Base-by-base conservation (phyloP, 1,140 invertebrate species). In the Planococcus citri region DNA sequence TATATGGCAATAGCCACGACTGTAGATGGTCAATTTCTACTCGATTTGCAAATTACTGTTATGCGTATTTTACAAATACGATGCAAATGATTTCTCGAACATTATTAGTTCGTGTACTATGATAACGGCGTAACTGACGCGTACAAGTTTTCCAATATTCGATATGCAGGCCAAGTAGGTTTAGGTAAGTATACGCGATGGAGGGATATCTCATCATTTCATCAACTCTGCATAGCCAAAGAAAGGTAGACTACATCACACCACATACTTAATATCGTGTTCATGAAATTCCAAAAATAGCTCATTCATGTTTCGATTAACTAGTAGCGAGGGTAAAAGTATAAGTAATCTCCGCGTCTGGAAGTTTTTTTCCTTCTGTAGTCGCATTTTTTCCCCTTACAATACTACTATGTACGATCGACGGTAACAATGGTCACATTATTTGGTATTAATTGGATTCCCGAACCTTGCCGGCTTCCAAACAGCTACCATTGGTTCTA, bases 381-480 rank as follows among this genome's bases (percentile, higher is more conserved):
- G 17, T 51, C 41, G 41, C 41, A 51, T 51, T 51, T 51, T 51
- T 51, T 51, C n/a, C 10, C 41, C n/a, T 51, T 51, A 51, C 41
- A 51, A 51, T 51, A 51, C 41, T 2, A 51, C 41, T 14, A 14
- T 51, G 41, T 51, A 51, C 41, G 10, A 27, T 24, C 60, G 60
- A 64, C 9, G 22, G 17, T 64, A 64, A 64, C 60, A 64, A 64
- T 64, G 17, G 60, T 24, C 21, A 64, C 25, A 64, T 64, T 64
- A 64, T 64, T 64, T 64, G 60, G 60, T 64, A 64, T 64, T 64
- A 64, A 64, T 64, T 64, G 60, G 60, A 64, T 64, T 64, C 60
- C 60, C 21, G 60, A 51, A 27, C 60, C 25, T 64, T 14, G 60
- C 60, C 22, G 60, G 60, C 60, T 64, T 64, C 60, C 25, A 64